A percentile compares a stretch with the other conserved stretches of the same genome.
These are phyloP conservation scores for Geopemphigus sp. DNA, from an alignment of 1,140 invertebrate genomes.

Conservation along the genomic window DNA sequence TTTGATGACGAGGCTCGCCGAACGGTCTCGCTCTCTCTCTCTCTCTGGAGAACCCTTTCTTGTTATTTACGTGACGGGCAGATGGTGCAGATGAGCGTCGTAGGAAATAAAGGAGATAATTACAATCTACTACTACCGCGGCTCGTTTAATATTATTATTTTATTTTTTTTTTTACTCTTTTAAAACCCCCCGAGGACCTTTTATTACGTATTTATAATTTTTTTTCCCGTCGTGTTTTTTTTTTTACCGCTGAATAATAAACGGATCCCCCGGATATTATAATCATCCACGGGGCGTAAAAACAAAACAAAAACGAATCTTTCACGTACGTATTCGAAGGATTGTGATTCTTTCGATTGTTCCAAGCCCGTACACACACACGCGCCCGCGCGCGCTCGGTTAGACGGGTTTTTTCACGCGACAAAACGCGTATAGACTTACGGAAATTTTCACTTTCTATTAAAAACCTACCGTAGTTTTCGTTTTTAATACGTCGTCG, in stretches of 20 bases:
- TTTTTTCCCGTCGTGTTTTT: not conserved
- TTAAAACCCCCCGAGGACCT: conserved; percentile 17
- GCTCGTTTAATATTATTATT: not conserved
- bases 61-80: conserved; percentile 21
- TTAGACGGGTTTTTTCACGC: too few relatives aligned
- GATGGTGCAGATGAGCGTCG: conserved; percentile 20
- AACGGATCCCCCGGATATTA: not conserved
- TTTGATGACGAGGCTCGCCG: conserved; percentile 23
- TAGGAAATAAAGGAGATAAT: conserved; percentile 45
- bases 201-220: conserved; percentile 16
- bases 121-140: conserved; percentile 12
- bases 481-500: too few relatives aligned
- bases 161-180: conserved; percentile 11
- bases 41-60: conserved; percentile 37
- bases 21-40: conserved; percentile 1
- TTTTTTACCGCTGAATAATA: conserved; percentile 17
- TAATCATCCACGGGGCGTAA: not conserved
- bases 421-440: too few relatives aligned
- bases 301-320: not conserved
- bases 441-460: too few relatives aligned
- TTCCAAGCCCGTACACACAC: not conserved
- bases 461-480: too few relatives aligned
- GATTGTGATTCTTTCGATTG: not conserved
- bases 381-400: too few relatives aligned
- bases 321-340: not conserved